Evolutionary conservation across 2,797 vertebrate genomes (phyloP), one percentile per base, ranked within the genome.

Genomic region (Pyrrhura leucotis): DNA sequence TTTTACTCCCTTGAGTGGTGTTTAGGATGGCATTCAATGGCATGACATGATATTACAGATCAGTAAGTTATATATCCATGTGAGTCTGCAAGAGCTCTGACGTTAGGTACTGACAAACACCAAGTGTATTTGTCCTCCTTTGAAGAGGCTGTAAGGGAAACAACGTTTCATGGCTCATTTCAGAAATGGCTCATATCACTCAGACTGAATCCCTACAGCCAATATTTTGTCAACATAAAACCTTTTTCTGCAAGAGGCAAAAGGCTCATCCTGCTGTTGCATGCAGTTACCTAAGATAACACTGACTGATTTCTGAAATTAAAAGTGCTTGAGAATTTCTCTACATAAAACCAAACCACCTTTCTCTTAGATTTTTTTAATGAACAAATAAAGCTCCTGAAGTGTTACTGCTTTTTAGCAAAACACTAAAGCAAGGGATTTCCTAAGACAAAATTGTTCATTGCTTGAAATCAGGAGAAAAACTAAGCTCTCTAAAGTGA

Each of bases 1-100:
- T 45, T 39, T 40, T 9, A 18, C n/a, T 37, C 33, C 31, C 0
- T 0, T 0, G 16, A 44, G 61, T 0, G 7, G 1, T 1, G 0
- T 12, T 40, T 53, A 56, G 51, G 33, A 35, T 35, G 35, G 35
- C 3, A 86, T 50, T 37, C 62, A 29, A 45, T 50, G 15, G 12
- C 1, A 1, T 51, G n/a, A 37, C 12, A 6, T 25, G 53, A 28
- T 58, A 71, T n/a, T 33, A 33, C 58, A 67, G 42, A 35, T 19
- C 35, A 78, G n/a, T 13, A 44, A 47, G 17, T 20, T 14, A 7
- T 5, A 28, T 53, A 31, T 9, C 39, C 29, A 12, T 13, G 14
- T 19, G 21, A n/a, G 16, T 29, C 31, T 35, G 40, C n/a, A 40
- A 62, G 29, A 87, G 29, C 4, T 29, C 13, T 33, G 6, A 29